phyloP scores from a whole-genome alignment of 2,113 vertebrate species.

The Pelmatolapia mariae region DNA sequence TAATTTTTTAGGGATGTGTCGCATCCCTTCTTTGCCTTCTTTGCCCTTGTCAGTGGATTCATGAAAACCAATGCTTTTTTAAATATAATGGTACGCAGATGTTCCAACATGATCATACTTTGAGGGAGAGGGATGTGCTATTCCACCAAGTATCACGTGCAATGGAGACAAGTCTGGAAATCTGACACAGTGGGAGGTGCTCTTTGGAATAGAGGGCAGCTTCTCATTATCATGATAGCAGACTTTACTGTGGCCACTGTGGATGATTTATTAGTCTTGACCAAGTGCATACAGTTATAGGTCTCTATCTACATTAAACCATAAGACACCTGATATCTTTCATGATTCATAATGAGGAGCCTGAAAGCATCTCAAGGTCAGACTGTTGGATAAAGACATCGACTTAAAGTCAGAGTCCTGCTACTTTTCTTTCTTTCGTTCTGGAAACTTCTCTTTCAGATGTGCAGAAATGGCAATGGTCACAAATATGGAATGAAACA shows the following conservation, averaged over 20 bases:
- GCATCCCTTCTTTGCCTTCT: background rate
- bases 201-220: background rate
- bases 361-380: constrained; percentile 48
- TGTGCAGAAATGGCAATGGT: background rate
- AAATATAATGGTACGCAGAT: background rate
- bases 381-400: constrained; percentile 25
- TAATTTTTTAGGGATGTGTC: background rate
- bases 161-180: background rate
- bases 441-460: background rate
- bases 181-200: background rate
- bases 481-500: background rate
- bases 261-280: constrained; percentile 57
- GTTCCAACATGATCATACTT: background rate
- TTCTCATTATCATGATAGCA: constrained; percentile 36
- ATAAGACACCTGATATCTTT: constrained; percentile 38
- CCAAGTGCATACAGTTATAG: constrained; percentile 36
- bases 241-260: background rate
- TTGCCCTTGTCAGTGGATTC: background rate
- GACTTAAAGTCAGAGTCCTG: background rate
- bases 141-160: background rate
- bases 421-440: background rate
- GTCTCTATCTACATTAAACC: constrained; percentile 50
- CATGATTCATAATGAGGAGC: constrained; percentile 50
- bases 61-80: background rate
- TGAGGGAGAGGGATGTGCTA: background rate